These are phyloP conservation scores for Eilema depressum DNA, from an alignment of 2,888 invertebrate genomes.

Conservation along the genomic window DNA sequence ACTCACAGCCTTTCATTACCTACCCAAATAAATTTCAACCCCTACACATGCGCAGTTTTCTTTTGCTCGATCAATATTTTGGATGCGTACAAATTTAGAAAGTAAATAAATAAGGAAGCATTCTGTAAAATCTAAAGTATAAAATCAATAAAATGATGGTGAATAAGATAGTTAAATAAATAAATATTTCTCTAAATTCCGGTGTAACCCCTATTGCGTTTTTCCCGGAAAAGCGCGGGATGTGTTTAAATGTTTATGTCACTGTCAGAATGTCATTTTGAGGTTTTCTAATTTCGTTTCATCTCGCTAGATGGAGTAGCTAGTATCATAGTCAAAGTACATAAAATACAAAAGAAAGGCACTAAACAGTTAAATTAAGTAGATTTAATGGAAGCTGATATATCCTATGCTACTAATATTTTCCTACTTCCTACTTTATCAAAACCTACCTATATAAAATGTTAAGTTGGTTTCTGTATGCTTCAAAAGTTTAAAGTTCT, in stretches of 20 bases:
- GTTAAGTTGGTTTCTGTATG: no score
- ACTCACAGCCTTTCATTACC: conserved; percentile 67
- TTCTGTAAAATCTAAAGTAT: neutral
- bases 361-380: neutral
- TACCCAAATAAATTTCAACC: conserved; percentile 42
- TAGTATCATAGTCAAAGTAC: conserved; percentile 10
- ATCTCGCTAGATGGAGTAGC: conserved; percentile 37
- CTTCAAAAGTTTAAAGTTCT: no score
- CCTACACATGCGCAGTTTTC: conserved; percentile 58
- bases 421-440: no score
- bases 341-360: neutral
- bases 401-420: no score
- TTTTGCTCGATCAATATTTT: conserved; percentile 55
- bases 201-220: neutral
- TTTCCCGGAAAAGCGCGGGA: neutral
- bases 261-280: conserved; percentile 2
- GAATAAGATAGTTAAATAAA: neutral
- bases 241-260: neutral
- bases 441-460: no score
- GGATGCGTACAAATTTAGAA: conserved; percentile 37
- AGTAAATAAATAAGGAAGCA: neutral
- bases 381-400: neutral
- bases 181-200: neutral
- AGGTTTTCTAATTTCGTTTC: conserved; percentile 15
- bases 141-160: neutral